Evolutionary conservation across 2,888 invertebrate species (phyloP).

Genomic region (Malthinus seriepunctatus): DNA sequence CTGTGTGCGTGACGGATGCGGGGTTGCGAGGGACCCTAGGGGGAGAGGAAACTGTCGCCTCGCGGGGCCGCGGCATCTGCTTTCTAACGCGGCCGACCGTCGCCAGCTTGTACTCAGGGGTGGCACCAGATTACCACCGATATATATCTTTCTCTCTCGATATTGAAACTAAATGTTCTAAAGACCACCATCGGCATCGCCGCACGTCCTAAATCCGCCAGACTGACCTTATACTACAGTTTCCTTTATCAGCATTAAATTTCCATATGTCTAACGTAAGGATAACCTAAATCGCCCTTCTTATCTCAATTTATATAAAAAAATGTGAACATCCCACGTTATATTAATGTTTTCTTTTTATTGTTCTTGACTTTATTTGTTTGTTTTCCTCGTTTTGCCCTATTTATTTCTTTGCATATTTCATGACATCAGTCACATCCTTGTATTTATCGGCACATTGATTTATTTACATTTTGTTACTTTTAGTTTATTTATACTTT

Average conservation of each 20-base stretch:
- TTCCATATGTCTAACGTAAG: slow-evolving; percentile 11
- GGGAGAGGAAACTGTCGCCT: slow-evolving; percentile 32
- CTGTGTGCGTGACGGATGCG: slow-evolving; percentile 32
- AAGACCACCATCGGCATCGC: slow-evolving; percentile 10
- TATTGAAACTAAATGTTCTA: slow-evolving; percentile 16
- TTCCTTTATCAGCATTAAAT: slow-evolving; percentile 16
- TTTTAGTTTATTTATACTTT: no score
- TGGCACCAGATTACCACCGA: slow-evolving; percentile 28
- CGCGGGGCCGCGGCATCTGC: slow-evolving; percentile 37
- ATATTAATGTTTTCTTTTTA: slow-evolving; percentile 3
- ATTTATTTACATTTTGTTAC: no score
- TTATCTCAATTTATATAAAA: slow-evolving; percentile 6
- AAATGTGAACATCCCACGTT: not conserved
- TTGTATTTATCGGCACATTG: no score
- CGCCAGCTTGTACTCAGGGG: slow-evolving; percentile 27
- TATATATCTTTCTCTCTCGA: slow-evolving; percentile 15
- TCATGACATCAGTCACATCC: not conserved
- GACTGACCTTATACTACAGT: slow-evolving; percentile 9
- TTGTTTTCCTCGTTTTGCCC: slow-evolving; percentile 2
- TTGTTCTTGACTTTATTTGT: slow-evolving; percentile 1
- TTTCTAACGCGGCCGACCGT: slow-evolving; percentile 34
- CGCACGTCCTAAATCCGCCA: slow-evolving; percentile 10
- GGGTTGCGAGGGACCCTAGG: slow-evolving; percentile 21
- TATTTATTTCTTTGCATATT: slow-evolving; percentile 4
- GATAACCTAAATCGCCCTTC: slow-evolving; percentile 10